Evolutionary conservation across 2,888 invertebrate genomes (phyloP).

Genomic region (Drepanosiphum platanoidis): DNA sequence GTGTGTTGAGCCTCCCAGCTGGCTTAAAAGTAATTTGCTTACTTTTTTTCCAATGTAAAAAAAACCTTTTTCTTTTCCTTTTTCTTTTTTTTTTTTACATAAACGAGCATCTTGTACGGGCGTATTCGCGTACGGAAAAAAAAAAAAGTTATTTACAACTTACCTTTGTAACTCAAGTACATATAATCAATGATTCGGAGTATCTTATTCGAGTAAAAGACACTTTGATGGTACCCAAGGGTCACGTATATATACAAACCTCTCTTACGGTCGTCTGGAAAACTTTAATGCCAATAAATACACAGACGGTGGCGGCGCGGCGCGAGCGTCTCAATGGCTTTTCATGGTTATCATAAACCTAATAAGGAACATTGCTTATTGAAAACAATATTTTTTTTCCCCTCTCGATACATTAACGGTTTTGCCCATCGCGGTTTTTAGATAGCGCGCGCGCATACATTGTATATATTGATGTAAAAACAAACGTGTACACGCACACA

Average conservation of each 20-base stretch:
- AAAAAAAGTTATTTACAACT: conserved; percentile 50
- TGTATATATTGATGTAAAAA: neutral
- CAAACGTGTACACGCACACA: neutral
- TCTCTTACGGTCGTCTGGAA: conserved; percentile 24
- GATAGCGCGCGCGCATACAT: neutral
- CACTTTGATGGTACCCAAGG: conserved; percentile 49
- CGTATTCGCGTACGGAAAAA: neutral
- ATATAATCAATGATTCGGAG: conserved; percentile 54
- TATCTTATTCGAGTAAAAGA: conserved; percentile 54
- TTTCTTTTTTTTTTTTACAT: neutral
- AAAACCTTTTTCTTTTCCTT: conserved; percentile 10
- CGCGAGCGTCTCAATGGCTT: neutral
- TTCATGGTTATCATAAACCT: neutral
- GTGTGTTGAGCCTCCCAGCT: neutral
- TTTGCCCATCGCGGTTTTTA: neutral
- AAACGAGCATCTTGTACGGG: conserved; percentile 2
- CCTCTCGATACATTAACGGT: neutral
- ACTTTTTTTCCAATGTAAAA: conserved; percentile 13
- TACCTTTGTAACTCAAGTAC: conserved; percentile 22
- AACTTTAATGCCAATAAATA: conserved; percentile 46
- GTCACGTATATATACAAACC: conserved; percentile 28
- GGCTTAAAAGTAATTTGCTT: conserved; percentile 35
- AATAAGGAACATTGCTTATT: neutral
- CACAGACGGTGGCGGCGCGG: too few relatives aligned
- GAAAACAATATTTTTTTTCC: neutral